phyloP scores from a whole-genome alignment of 2,797 vertebrate genomes.

The Gephyroberyx darwinii region DNA sequence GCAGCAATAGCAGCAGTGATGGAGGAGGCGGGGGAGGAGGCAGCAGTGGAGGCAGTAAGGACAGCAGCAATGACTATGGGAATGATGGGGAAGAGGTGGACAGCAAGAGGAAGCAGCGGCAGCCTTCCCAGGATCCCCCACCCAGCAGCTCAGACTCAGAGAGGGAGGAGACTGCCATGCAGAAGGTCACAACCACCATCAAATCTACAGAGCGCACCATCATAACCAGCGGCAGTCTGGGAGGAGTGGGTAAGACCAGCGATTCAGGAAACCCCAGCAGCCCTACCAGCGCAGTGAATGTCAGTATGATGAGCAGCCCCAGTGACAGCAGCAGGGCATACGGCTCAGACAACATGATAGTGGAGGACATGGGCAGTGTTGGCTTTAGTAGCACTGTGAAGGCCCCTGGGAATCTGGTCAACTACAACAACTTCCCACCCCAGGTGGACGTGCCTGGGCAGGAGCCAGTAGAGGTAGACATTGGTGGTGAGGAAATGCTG shows the following conservation, averaged over 20 bases:
- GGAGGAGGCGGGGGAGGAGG: conserved; percentile 14
- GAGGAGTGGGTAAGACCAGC: conserved; percentile 68
- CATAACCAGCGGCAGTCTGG: conserved; percentile 78
- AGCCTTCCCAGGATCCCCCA: conserved; percentile 58
- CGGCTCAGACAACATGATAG: conserved; percentile 68
- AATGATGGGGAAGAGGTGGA: conserved; percentile 72
- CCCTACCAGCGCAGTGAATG: conserved; percentile 62
- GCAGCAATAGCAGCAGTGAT: conserved; percentile 11
- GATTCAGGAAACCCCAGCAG: conserved; percentile 54
- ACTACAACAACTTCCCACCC: conserved; percentile 86
- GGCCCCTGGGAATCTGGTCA: conserved; percentile 80
- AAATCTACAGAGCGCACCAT: conserved; percentile 80
- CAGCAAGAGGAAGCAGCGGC: conserved; percentile 63
- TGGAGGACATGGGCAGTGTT: conserved; percentile 66
- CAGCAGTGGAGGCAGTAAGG: conserved; percentile 35
- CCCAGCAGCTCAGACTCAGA: conserved; percentile 77
- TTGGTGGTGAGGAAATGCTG: conserved; percentile 75
- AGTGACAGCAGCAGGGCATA: conserved; percentile 60
- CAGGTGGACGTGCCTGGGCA: conserved; percentile 81
- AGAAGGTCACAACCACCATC: conserved; percentile 82
- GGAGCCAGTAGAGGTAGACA: conserved; percentile 59
- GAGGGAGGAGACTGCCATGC: conserved; percentile 77
- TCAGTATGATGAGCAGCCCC: conserved; percentile 67
- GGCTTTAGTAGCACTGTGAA: conserved; percentile 76
- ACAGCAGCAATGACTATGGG: conserved; percentile 70